Conservation (phyloP, 2,797 vertebrate genomes). For the Emydoidea blandingii region DNA sequence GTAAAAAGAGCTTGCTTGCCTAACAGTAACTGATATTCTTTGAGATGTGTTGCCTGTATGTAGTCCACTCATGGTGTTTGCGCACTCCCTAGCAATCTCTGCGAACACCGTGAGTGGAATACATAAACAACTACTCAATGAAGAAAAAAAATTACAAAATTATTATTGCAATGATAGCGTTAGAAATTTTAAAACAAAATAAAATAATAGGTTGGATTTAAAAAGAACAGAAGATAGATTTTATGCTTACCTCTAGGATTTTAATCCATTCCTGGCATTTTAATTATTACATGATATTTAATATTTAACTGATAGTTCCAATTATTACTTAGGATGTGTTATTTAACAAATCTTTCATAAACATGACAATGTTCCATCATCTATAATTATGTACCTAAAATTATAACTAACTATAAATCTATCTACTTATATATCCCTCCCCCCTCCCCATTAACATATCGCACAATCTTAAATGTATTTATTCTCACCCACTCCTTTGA, state of each 20-base stretch:
- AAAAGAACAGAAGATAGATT: neutral
- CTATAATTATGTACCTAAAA: neutral
- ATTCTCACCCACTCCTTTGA: neutral
- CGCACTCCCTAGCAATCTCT: neutral
- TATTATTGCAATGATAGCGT: neutral
- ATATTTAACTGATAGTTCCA: neutral
- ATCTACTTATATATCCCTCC: neutral
- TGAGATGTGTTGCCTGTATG: neutral
- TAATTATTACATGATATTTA: neutral
- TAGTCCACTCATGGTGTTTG: neutral
- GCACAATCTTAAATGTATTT: neutral
- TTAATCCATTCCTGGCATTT: neutral
- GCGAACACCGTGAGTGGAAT: neutral
- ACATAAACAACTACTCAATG: neutral
- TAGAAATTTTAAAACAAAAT: neutral
- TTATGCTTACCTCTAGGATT: neutral
- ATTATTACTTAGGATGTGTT: neutral
- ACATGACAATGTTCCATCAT: accelerated
- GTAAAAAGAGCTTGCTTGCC: neutral
- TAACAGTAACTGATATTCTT: neutral
- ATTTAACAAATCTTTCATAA: neutral
- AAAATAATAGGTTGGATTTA: neutral
- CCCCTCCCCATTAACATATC: neutral
- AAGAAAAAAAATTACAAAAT: neutral
- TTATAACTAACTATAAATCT: neutral